Conservation (phyloP, 2,113 vertebrate genomes). For the Tenebrosternarchus preto region DNA sequence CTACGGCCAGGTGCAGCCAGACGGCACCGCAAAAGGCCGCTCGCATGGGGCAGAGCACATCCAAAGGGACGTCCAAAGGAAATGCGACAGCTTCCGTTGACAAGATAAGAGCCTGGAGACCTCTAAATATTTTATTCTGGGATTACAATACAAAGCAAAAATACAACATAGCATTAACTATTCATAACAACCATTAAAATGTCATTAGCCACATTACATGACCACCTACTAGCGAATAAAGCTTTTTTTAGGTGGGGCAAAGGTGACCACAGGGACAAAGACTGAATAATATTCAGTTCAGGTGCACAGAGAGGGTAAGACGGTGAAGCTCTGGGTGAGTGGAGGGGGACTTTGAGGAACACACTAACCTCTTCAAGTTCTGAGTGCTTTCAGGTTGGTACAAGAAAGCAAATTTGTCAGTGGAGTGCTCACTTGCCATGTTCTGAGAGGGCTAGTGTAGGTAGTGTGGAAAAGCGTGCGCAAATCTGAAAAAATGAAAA, state of each 20-base stretch:
- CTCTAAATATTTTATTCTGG: too few species aligned
- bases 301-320: background rate
- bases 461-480: constrained; percentile 44
- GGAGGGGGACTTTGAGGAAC: constrained; percentile 29
- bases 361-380: constrained; percentile 51
- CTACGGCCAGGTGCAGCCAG: too few species aligned
- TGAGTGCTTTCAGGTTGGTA: constrained; percentile 47
- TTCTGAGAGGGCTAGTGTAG: constrained; percentile 46
- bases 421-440: constrained; percentile 50
- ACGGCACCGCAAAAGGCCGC: too few species aligned
- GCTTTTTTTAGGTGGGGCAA: background rate
- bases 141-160: background rate
- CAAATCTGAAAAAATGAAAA: constrained; percentile 51
- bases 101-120: too few species aligned
- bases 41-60: too few species aligned
- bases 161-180: background rate
- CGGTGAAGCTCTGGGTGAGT: constrained; percentile 8
- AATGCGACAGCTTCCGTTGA: too few species aligned
- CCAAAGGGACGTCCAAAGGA: too few species aligned
- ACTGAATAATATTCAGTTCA: background rate
- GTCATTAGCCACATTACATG: background rate
- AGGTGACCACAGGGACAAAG: constrained; percentile 5
- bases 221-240: background rate
- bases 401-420: constrained; percentile 49
- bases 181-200: background rate